A percentile compares a stretch with the other conserved stretches of the same genome.
These are phyloP conservation scores for Copidosoma floridanum DNA, from an alignment of 1,140 invertebrate genomes.

Conservation along the genomic window DNA sequence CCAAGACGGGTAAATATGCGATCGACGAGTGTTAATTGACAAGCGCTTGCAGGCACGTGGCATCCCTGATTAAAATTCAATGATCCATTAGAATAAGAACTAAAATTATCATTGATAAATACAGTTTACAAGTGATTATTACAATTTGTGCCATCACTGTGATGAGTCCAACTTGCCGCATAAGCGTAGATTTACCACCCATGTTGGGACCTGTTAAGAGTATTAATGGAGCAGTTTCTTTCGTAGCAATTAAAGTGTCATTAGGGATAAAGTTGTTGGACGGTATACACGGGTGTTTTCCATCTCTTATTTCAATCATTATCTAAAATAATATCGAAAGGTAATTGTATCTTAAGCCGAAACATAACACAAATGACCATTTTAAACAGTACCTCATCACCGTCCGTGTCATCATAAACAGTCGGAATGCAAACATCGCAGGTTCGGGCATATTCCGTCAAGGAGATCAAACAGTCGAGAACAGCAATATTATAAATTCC, in stretches of 20 bases:
- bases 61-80: too few species aligned
- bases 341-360: too few species aligned
- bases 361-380: too few species aligned
- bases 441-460: slow-evolving; percentile 75
- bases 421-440: slow-evolving; percentile 75
- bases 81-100: too few species aligned
- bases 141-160: slow-evolving; percentile 92
- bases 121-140: too few species aligned
- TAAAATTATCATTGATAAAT: too few species aligned
- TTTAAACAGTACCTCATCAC: slow-evolving; percentile 42
- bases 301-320: slow-evolving; percentile 79
- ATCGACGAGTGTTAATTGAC: slow-evolving; percentile 81
- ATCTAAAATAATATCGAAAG: slow-evolving; percentile 67
- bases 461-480: slow-evolving; percentile 82
- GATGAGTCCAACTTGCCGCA: slow-evolving; percentile 90
- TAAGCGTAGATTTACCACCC: slow-evolving; percentile 97
- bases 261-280: slow-evolving; percentile 89
- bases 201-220: slow-evolving; percentile 94
- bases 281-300: slow-evolving; percentile 84
- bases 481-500: slow-evolving; percentile 79
- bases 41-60: slow-evolving; percentile 80
- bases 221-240: slow-evolving; percentile 58
- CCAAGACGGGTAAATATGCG: slow-evolving; percentile 93
- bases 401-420: slow-evolving; percentile 56
- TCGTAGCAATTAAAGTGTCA: slow-evolving; percentile 66